Conservation (phyloP, 2,797 vertebrate species). For the Eremophila alpestris region DNA sequence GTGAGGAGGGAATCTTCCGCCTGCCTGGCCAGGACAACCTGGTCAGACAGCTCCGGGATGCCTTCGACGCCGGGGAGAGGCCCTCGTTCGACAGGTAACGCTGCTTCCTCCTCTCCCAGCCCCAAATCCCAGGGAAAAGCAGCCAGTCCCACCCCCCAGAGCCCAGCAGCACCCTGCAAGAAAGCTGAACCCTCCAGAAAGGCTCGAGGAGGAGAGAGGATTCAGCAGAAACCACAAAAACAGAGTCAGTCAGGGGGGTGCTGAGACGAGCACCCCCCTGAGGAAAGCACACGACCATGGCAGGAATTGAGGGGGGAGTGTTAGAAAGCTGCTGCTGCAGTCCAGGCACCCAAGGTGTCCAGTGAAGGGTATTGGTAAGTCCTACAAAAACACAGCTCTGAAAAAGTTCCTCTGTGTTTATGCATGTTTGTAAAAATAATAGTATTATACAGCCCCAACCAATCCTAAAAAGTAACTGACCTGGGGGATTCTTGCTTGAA, state of each 20-base stretch:
- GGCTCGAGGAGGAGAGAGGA: neutral
- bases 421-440: neutral
- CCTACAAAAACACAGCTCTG: neutral
- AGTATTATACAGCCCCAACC: neutral
- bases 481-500: neutral
- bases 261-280: too few relatives aligned
- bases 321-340: neutral
- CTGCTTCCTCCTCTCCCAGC: neutral
- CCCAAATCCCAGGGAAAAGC: neutral
- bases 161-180: neutral
- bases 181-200: neutral
- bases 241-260: neutral
- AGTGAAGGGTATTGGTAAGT: neutral
- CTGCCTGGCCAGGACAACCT: constrained; percentile 95
- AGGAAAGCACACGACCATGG: too few relatives aligned
- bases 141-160: neutral
- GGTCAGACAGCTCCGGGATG: constrained; percentile 90
- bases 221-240: neutral
- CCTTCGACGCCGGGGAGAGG: constrained; percentile 93
- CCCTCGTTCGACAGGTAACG: constrained; percentile 89
- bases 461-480: constrained; percentile 25
- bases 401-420: neutral
- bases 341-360: neutral
- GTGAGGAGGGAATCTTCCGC: constrained; percentile 95
- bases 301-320: neutral